Conservation (phyloP, 2,113 vertebrate species). For the Brachyhypopomus gauderio region DNA sequence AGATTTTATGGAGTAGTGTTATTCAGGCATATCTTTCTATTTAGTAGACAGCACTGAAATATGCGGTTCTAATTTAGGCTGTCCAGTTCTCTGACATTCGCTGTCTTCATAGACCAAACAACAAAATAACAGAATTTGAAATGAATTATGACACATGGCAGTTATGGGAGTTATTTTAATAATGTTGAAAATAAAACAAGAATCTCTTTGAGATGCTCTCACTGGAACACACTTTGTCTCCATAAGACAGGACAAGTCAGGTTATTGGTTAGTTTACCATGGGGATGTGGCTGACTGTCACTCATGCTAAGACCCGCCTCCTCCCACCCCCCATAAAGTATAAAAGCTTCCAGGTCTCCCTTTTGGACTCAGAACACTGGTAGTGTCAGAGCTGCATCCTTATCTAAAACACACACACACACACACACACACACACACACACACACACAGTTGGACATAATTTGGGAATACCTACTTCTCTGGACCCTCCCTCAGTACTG, state of each 20-base stretch:
- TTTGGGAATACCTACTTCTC: constrained; percentile 38
- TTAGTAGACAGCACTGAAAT: constrained; percentile 21
- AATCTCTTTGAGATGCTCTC: constrained; percentile 17
- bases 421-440: constrained; percentile 46
- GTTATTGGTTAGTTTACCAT: constrained; percentile 49
- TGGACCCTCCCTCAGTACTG: constrained; percentile 37
- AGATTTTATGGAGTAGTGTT: constrained; percentile 27
- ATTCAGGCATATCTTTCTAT: constrained; percentile 22
- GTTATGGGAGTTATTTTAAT: constrained; percentile 33
- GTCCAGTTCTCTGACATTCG: not conserved
- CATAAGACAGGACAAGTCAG: constrained; percentile 50
- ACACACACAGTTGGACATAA: constrained; percentile 28
- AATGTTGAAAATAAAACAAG: constrained; percentile 36
- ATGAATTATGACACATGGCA: constrained; percentile 29
- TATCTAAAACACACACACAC: constrained; percentile 35
- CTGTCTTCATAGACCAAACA: constrained; percentile 23
- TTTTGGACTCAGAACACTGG: constrained; percentile 69
- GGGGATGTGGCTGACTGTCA: constrained; percentile 57
- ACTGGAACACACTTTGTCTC: constrained; percentile 33
- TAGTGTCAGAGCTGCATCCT: constrained; percentile 63
- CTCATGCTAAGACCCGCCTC: constrained; percentile 64
- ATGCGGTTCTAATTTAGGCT: constrained; percentile 4
- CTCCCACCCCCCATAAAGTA: constrained; percentile 61
- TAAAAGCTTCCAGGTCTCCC: constrained; percentile 67
- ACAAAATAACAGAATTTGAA: constrained; percentile 24